Percentiles rank a stretch among this genome's conserved stretches.
These are phyloP conservation scores for Tromatobia lineatoria DNA, from an alignment of 2,888 invertebrate species.

Conservation along the genomic window DNA sequence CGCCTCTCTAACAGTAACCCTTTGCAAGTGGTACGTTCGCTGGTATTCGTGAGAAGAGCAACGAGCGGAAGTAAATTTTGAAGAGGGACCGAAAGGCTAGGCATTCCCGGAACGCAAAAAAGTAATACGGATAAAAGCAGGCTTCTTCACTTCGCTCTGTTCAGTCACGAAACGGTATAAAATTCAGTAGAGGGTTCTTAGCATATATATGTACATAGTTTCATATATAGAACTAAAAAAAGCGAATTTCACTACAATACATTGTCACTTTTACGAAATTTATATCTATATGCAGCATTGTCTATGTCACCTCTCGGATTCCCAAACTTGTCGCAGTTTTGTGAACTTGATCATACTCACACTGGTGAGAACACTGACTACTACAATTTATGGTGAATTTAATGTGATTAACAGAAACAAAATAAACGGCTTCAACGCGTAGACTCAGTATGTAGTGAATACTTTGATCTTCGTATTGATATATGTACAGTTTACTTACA, in stretches of 20 bases:
- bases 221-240: background rate
- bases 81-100: constrained; percentile 19
- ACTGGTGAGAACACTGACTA: background rate
- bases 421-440: too few relatives aligned
- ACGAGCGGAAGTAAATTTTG: constrained; percentile 51
- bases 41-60: constrained; percentile 26
- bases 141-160: constrained; percentile 44
- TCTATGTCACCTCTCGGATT: background rate
- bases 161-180: constrained; percentile 52
- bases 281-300: background rate
- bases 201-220: background rate
- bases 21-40: constrained; percentile 22
- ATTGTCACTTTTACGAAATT: constrained; percentile 15
- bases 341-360: background rate
- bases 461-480: too few relatives aligned
- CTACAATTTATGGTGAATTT: too few relatives aligned
- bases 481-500: too few relatives aligned
- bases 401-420: too few relatives aligned
- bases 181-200: constrained; percentile 39
- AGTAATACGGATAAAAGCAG: constrained; percentile 66
- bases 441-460: too few relatives aligned
- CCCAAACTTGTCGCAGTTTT: background rate
- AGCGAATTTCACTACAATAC: constrained; percentile 15
- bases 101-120: constrained; percentile 50
- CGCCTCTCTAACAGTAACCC: constrained; percentile 8